Base-by-base conservation (phyloP, 1,140 invertebrate species). In the Sesamia nonagrioides region DNA sequence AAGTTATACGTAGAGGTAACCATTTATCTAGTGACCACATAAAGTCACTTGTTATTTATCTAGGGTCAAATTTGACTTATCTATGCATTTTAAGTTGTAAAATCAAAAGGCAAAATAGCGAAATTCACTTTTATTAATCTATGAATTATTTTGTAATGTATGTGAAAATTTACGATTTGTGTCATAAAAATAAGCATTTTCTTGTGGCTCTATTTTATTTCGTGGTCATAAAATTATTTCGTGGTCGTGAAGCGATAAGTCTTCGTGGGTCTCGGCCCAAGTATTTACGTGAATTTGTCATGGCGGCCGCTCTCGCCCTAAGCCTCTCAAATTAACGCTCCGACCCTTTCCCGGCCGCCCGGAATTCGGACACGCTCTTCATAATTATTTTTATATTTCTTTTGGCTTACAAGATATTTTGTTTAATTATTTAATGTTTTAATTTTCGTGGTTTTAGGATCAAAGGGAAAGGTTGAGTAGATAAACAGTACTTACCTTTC, bases 241-340 rank as follows among this genome's bases (percentile, higher is more conserved):
- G 60, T 42, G 60, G 60, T 48, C 63, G 11, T 27, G n/a, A 50
- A 48, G n/a, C 27, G 27, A 27, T 27, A 27, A 5, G 37, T 27
- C 54, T 17, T 5, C 33, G 18, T 60, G 54, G 8, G 54, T 48
- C 54, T 27, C 11, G 17, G 6, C 35, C 40, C 40, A 45, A 17
- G 37, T 74, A 74, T 74, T 74, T 74, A 48, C 56, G 72, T 60
- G 72, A 74, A 74, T 60, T 74, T 74, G 72, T 74, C 54, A 60
- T 27, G 17, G 17, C 54, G 72, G 9, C 37, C 35, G 45, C 21
- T 72, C 35, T 21, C 33, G 56, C 13, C 54, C 56, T 60, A 60
- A 60, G 56, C 72, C 56, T 58, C 42, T 42, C 72, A 74, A 74
- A 74, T 74, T 74, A 74, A 74, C 72, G 72, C 56, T 60, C 45